Evolutionary conservation across 2,888 invertebrate species (phyloP).

Genomic region (Chalcis sispes): DNA sequence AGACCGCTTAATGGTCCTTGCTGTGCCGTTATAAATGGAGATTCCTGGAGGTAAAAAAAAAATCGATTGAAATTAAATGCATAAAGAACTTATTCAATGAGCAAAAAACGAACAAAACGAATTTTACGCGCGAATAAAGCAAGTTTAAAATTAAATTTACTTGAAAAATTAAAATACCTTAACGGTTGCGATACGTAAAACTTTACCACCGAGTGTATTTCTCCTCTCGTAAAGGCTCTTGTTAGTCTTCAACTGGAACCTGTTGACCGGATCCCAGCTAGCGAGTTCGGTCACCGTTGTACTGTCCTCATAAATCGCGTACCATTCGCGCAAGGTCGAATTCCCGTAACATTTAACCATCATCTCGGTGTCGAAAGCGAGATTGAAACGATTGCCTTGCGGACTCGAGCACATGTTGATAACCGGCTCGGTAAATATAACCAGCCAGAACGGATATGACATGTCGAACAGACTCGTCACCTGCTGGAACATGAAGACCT

Average conservation of each 20-base stretch:
- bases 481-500: slow-evolving; percentile 58
- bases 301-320: slow-evolving; percentile 51
- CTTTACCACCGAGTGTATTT: slow-evolving; percentile 55
- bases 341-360: slow-evolving; percentile 60
- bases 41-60: no score
- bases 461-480: slow-evolving; percentile 54
- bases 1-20: slow-evolving; percentile 55
- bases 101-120: background rate
- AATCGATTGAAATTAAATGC: no score
- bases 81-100: no score
- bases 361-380: slow-evolving; percentile 62
- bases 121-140: background rate
- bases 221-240: slow-evolving; percentile 59
- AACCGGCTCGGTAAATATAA: slow-evolving; percentile 61
- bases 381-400: slow-evolving; percentile 56
- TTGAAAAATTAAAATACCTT: slow-evolving; percentile 52
- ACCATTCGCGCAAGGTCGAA: slow-evolving; percentile 61
- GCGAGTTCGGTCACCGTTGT: slow-evolving; percentile 55
- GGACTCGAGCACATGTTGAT: slow-evolving; percentile 54
- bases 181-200: slow-evolving; percentile 57
- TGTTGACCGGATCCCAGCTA: slow-evolving; percentile 50
- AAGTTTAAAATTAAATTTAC: background rate
- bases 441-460: slow-evolving; percentile 64
- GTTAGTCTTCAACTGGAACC: slow-evolving; percentile 37
- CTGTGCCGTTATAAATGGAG: slow-evolving; percentile 40